Evolutionary conservation across 2,113 vertebrate genomes (phyloP), one percentile per base, ranked within the genome.

Genomic region (Cynoglossus semilaevis): DNA sequence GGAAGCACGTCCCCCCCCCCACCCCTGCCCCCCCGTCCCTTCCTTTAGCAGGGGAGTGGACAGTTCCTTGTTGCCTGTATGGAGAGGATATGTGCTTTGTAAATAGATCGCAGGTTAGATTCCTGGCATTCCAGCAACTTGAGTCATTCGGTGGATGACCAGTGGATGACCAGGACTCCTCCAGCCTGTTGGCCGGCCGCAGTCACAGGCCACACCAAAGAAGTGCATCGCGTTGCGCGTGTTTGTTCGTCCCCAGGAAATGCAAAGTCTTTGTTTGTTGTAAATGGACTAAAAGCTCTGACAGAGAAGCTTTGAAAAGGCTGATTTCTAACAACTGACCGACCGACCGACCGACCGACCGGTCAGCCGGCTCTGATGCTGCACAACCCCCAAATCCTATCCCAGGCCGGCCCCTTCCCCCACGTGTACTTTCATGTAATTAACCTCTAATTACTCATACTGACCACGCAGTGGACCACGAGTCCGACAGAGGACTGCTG

Each of bases 61-160:
- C 58, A 65, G 71, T 66, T 70, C 51, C 22, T 51, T 68, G 72
- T 40, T 48, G 63, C 36, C 56, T 42, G 50, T 67, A 63, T 58
- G 73, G 59, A 76, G 72, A 81, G 80, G 78, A 84, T 74, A 83
- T 83, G 79, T 79, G 76, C 84, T 79, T 80, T 81, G 85, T 83
- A 88, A 86, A 87, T 85, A 86, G 80, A 85, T 84, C 76, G 80
- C 83, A 85, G 78, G 87, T 87, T 88, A 77, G 86, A 89, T 89
- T 89, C 87, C 64, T 77, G 52, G 38, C 73, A 89, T 88, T 82
- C 87, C 86, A 67, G 63, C 63, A 48, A 72, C 65, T 71, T 87
- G 75, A 88, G 71, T 88, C 85, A 83, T 78, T 75, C 66, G 35
- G 74, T 72, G 58, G 74, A 83, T 78, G 80, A 82, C 67, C 74